Conservation (phyloP, 2,888 invertebrate species). For the Dryobota labecula region DNA sequence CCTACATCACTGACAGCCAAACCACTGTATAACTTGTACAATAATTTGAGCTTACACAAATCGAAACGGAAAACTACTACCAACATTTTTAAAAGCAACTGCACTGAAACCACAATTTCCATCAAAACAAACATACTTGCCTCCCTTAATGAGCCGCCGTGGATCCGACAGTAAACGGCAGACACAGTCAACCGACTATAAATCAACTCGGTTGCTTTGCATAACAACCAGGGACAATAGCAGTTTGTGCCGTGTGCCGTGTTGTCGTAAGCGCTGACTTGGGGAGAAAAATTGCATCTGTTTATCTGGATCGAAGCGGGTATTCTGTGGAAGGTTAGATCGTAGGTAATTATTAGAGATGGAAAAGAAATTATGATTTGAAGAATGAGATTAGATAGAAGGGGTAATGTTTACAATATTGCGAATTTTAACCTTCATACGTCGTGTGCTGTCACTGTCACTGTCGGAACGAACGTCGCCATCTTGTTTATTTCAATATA, state of each 20-base stretch:
- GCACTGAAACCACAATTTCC: slow-evolving; percentile 14
- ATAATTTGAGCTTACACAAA: background rate
- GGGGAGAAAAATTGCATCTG: slow-evolving; percentile 46
- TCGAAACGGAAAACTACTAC: background rate
- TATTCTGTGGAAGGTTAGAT: background rate
- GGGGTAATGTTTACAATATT: background rate
- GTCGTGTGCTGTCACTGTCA: no score
- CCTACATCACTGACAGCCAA: background rate
- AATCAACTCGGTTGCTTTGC: slow-evolving; percentile 59
- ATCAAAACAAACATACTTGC: slow-evolving; percentile 42
- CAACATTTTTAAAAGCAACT: slow-evolving; percentile 18
- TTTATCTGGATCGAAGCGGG: slow-evolving; percentile 10
- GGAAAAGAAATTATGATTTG: background rate
- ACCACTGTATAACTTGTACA: background rate
- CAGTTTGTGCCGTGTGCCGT: slow-evolving; percentile 36
- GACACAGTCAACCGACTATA: slow-evolving; percentile 45
- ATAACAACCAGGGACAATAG: slow-evolving; percentile 57
- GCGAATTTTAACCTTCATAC: background rate
- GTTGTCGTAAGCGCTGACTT: slow-evolving; percentile 49
- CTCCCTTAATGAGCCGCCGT: slow-evolving; percentile 49
- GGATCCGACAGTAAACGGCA: slow-evolving; percentile 53
- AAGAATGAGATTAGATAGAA: no score
- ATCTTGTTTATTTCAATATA: no score
- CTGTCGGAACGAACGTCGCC: no score
- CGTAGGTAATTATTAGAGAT: background rate